These are phyloP conservation scores for Callipepla squamata DNA, from an alignment of 2,113 vertebrate species.

Conservation along the genomic window DNA sequence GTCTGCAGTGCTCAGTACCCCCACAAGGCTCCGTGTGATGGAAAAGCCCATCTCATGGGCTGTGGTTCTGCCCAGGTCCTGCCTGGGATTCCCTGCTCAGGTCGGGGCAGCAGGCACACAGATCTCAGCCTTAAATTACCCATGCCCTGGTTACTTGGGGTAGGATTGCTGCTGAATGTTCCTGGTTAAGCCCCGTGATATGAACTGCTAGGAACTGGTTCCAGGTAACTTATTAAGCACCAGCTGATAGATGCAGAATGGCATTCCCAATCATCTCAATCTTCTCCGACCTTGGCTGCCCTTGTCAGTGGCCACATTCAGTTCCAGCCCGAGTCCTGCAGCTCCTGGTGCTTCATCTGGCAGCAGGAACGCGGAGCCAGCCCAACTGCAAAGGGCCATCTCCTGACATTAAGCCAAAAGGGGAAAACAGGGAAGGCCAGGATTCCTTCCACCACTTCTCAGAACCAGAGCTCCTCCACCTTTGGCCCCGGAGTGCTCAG, in stretches of 20 bases:
- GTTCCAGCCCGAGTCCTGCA: background rate
- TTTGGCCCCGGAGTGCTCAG: background rate
- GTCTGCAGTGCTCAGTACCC: background rate
- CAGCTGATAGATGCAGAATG: background rate
- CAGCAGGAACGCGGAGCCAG: conserved; percentile 2
- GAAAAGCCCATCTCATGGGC: conserved; percentile 23
- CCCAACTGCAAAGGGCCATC: conserved; percentile 15
- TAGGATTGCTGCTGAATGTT: background rate
- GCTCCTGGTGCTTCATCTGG: conserved; percentile 12
- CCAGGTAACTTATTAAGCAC: conserved; percentile 53
- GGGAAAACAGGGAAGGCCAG: conserved; percentile 15
- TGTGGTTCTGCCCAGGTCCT: background rate
- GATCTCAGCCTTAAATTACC: background rate
- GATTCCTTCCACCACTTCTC: background rate
- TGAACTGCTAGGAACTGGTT: conserved; percentile 15
- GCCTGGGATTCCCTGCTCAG: conserved; percentile 49
- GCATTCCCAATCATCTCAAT: background rate
- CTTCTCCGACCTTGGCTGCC: conserved; percentile 29
- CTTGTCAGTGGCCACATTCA: background rate
- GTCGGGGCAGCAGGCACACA: conserved; percentile 38
- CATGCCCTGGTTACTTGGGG: background rate
- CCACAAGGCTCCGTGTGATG: background rate
- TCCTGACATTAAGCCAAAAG: conserved; percentile 41
- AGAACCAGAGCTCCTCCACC: background rate
- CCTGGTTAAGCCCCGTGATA: background rate